phyloP scores from a whole-genome alignment of 64 coral and sea anemone genomes.

The Pocillopora damicornis region DNA sequence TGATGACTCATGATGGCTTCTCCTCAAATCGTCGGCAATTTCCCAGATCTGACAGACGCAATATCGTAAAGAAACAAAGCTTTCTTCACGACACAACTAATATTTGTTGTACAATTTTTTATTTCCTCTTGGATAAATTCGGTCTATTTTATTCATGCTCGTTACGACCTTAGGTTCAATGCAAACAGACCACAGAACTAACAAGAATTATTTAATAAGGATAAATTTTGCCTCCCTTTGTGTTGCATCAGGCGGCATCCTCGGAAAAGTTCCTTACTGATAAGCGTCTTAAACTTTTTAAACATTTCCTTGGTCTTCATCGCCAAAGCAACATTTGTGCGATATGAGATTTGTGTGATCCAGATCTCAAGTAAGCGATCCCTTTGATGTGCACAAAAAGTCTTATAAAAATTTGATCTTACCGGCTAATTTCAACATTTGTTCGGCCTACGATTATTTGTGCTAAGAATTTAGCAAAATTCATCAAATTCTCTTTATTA shows the following conservation, averaged over 20 bases:
- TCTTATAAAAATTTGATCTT: slow-evolving; percentile 29
- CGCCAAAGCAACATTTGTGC: not conserved
- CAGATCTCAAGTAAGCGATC: not conserved
- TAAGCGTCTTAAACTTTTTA: not conserved
- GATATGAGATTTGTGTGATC: not conserved
- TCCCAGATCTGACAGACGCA: not conserved
- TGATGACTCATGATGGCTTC: too few relatives aligned
- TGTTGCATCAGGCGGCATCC: not conserved
- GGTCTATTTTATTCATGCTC: not conserved
- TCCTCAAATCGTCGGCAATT: not conserved
- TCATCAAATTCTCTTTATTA: slow-evolving; percentile 53
- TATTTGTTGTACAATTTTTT: not conserved
- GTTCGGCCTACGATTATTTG: slow-evolving; percentile 34
- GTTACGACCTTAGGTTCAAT: not conserved
- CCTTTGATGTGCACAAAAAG: not conserved
- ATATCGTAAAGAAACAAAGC: not conserved
- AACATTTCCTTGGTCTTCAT: not conserved
- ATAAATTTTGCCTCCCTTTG: not conserved
- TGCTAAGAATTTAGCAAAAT: slow-evolving; percentile 33
- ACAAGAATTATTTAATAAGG: not conserved
- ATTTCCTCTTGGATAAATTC: slow-evolving; percentile 6
- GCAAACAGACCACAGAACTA: slow-evolving; percentile 16
- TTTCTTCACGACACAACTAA: not conserved
- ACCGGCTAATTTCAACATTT: slow-evolving; percentile 44
- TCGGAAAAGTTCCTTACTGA: not conserved